Percentiles rank a stretch among this genome's conserved stretches.
phyloP scores from a whole-genome alignment of 2,113 vertebrate species.

The Edolisoma coerulescens region DNA sequence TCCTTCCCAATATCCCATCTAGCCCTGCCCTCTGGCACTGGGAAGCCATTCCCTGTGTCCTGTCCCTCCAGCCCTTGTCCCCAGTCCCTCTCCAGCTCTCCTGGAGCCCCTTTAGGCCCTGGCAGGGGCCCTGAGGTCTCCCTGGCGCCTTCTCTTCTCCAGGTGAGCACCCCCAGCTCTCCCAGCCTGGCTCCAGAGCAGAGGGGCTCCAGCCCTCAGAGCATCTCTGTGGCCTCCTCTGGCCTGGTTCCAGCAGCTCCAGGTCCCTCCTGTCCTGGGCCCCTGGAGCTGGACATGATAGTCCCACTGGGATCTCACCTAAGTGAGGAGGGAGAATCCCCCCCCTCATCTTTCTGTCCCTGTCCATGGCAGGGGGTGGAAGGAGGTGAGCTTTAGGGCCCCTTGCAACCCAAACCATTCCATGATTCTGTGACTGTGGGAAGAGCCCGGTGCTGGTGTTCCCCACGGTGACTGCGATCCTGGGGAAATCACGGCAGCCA shows the following conservation, averaged over 20 bases:
- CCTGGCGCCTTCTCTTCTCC: not conserved
- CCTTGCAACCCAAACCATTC: not conserved
- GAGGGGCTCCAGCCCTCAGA: not conserved
- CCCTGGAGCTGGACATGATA: not conserved
- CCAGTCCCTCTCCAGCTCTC: not conserved
- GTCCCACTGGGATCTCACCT: not conserved
- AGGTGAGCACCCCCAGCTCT: not conserved
- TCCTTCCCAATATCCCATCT: not conserved
- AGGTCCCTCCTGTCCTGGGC: not conserved
- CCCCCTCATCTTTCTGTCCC: not conserved
- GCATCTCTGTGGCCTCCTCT: not conserved
- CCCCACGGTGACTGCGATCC: accelerated
- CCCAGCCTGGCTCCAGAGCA: not conserved
- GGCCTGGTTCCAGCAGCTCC: not conserved
- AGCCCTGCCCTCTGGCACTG: not conserved
- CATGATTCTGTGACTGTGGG: not conserved
- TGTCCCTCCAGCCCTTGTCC: not conserved
- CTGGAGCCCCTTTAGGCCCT: not conserved
- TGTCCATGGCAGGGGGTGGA: not conserved
- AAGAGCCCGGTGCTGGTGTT: not conserved
- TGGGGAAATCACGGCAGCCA: not conserved
- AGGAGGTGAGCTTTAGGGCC: not conserved
- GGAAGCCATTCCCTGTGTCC: not conserved
- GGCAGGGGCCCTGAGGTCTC: not conserved
- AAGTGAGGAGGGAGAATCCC: not conserved